phyloP scores from a whole-genome alignment of 2,113 vertebrate species.

The Brachyhypopomus occidentalis region DNA sequence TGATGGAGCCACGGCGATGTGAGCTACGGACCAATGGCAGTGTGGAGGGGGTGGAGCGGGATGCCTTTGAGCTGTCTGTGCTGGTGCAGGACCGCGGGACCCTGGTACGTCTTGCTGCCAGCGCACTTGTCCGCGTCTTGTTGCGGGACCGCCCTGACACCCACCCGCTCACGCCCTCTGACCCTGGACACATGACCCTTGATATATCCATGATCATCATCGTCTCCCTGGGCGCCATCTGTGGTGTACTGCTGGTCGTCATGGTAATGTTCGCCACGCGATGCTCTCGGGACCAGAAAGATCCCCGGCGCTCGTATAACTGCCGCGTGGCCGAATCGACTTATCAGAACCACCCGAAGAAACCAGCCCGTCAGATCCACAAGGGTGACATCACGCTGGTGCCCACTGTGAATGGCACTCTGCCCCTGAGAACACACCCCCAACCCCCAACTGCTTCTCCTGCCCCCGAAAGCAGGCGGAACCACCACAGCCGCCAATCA shows the following conservation, averaged over 20 bases:
- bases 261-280: constrained; percentile 95
- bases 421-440: constrained; percentile 90
- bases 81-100: constrained; percentile 89
- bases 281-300: constrained; percentile 91
- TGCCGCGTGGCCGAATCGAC: constrained; percentile 92
- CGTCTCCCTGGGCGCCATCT: constrained; percentile 91
- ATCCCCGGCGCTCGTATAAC: constrained; percentile 90
- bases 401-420: constrained; percentile 88
- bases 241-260: constrained; percentile 85
- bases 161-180: constrained; percentile 74
- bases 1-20: constrained; percentile 87
- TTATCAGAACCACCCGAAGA: constrained; percentile 96
- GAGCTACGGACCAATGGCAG: constrained; percentile 90
- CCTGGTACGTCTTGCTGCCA: constrained; percentile 78
- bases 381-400: constrained; percentile 96
- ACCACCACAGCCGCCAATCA: constrained; percentile 93
- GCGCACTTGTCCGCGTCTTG: constrained; percentile 80
- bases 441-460: constrained; percentile 89
- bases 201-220: constrained; percentile 95
- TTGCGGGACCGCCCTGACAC: constrained; percentile 79
- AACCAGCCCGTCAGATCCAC: constrained; percentile 94
- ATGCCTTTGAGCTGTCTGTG: constrained; percentile 84
- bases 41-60: constrained; percentile 76
- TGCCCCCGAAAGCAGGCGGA: constrained; percentile 87
- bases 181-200: constrained; percentile 78